Percentiles rank a stretch among this genome's conserved stretches.
phyloP scores from a whole-genome alignment of 2,888 invertebrate species.

The Dexiosoma caninum region DNA sequence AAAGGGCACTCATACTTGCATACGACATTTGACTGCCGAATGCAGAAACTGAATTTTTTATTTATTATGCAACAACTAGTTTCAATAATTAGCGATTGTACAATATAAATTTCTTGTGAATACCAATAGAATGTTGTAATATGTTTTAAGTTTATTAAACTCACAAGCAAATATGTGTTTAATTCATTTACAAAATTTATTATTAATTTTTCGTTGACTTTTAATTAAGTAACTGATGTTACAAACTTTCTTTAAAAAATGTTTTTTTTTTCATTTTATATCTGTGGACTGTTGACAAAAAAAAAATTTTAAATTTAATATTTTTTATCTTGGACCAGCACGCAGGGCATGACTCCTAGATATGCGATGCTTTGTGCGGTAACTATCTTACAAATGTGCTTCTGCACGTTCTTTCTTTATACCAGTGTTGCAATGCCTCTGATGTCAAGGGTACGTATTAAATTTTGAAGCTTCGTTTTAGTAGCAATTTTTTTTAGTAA shows the following conservation, averaged over 20 bases:
- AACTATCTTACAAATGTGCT: no score
- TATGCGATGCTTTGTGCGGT: no score
- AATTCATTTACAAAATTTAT: neutral
- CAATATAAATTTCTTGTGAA: slow-evolving; percentile 19
- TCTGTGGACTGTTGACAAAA: no score
- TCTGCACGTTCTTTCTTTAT: no score
- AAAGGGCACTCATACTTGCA: slow-evolving; percentile 26
- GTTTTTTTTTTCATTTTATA: neutral
- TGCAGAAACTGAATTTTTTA: neutral
- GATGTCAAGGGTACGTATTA: no score
- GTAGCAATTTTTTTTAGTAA: no score
- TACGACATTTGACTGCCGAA: neutral
- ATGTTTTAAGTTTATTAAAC: neutral
- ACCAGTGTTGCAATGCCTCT: no score
- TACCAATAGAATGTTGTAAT: slow-evolving; percentile 45
- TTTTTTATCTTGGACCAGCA: no score
- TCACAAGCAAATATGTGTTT: neutral
- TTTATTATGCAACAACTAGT: slow-evolving; percentile 12
- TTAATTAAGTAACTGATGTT: neutral
- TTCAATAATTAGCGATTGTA: neutral
- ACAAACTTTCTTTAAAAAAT: neutral
- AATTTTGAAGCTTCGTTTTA: no score
- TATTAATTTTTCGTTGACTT: neutral
- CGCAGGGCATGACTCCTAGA: no score
- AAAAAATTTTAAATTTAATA: no score